Evolutionary conservation across 2,113 vertebrate species (phyloP).

Genomic region (Montifringilla adamsi): DNA sequence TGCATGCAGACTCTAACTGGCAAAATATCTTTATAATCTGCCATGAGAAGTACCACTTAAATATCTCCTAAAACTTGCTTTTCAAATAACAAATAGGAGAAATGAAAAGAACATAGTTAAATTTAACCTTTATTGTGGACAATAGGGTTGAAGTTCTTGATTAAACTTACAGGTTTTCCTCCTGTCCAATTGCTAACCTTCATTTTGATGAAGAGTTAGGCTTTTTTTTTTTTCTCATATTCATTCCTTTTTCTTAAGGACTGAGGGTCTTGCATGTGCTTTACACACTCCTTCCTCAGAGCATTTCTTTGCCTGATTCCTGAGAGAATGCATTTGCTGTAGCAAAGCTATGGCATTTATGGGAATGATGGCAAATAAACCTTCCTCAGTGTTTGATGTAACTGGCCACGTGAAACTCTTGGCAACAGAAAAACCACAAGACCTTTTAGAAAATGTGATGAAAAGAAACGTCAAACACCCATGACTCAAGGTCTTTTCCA

Average conservation of each 20-base stretch:
- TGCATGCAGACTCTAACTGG: neutral
- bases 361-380: neutral
- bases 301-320: neutral
- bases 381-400: neutral
- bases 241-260: neutral
- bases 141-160: neutral
- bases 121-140: neutral
- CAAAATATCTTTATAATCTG: neutral
- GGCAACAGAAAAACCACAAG: neutral
- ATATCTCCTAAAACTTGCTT: neutral
- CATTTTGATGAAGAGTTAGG: neutral
- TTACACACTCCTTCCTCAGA: neutral
- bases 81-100: neutral
- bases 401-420: neutral
- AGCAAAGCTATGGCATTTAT: neutral
- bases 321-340: neutral
- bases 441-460: neutral
- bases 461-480: neutral
- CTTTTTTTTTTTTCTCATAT: neutral
- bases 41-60: neutral
- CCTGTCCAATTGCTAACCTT: neutral
- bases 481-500: neutral
- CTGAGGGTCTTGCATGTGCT: rapidly evolving
- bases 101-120: neutral
- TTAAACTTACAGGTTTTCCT: neutral